Base-by-base conservation (phyloP, 2,113 vertebrate species). In the Electrona antarctica region DNA sequence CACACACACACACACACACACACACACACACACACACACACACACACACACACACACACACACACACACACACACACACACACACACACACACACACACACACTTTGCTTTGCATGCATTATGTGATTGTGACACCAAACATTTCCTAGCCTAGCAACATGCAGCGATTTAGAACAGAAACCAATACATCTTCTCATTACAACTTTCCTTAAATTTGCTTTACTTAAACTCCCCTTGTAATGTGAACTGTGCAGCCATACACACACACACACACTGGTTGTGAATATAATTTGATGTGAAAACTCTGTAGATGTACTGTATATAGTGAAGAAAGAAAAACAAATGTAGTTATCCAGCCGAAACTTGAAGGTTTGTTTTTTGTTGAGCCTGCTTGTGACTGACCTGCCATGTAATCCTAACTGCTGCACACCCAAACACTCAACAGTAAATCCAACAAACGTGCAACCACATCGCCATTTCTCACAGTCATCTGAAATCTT, bases 351-450 rank as follows among this genome's bases (percentile, higher is more conserved):
- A 45, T 61, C 13, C 8, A 64, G 63, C 47, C 71, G 41, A 77
- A 74, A 76, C 75, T 79, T 76, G 75, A 79, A 79, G 65, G 64
- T 67, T 51, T 68, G 61, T 62, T 57, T 41, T 54, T 28, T 58
- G 56, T 58, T 51, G 2, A 69, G 60, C 52, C 55, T 59, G 46
- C 52, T 47, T 78, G 47, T n/a, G 33, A 67, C 29, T 66, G 73
- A 71, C 29, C 59, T 6, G 33, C 58, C 14, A 8, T 7, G 69
- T 57, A 74, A 47, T 69, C 13, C 0, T 29, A 60, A 51, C 71
- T 62, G 69, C 61, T 80, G 45, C 41, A 75, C 11, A 51, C 52
- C 71, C 65, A 65, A 73, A 57, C 7, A 63, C 21, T 58, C 33
- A 7, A 54, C 8, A 15, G 9, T 33, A 50, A 49, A 56, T 68